Base-by-base conservation (phyloP, 2,797 vertebrate genomes). In the Sebastiscus albofasciatus region DNA sequence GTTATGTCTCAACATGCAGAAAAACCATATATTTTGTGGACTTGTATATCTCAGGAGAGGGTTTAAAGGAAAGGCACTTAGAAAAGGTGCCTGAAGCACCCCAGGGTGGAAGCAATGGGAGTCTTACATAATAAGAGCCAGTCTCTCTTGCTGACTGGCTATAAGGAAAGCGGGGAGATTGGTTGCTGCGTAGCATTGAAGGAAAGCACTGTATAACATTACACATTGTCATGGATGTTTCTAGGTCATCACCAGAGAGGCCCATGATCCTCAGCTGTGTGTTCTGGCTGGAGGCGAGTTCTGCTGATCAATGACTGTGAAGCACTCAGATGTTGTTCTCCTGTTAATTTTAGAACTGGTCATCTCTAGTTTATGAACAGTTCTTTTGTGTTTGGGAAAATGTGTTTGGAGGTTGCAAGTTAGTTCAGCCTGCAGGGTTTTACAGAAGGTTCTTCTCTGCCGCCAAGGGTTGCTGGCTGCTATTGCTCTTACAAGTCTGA, bases 201-300 rank as follows among this genome's bases (percentile, higher is more conserved):
- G 74, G 60, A 42, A 66, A 85, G 74, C 46, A 22, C 72, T 80
- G 73, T 79, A 82, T 83, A 90, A 80, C 72, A 83, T 93, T 88
- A 79, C 81, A 86, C 68, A 78, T 83, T 82, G 85, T 89, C 82
- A 82, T 77, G 80, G 80, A 79, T 86, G 86, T 83, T 92, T 94
- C 72, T 88, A 80, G 89, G 89, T 92, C 89, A 90, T 91, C 86
- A 85, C 79, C 83, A 87, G 84, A 88, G 81, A 87, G 81, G 90
- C 93, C 90, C 91, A 82, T 95, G 94, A 95, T 94, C 70, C 89
- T 94, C 94, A 94, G 93, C 93, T 93, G 94, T 77, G 88, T 88
- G 70, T 9, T 88, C 71, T 87, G 56, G 70, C 93, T 87, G 27
- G 64, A 83, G 91, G 93, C 93, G 49, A 80, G 77, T 88, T 91